These are phyloP conservation scores for Theropithecus gelada DNA, from an alignment of 2,113 vertebrate species.

Conservation along the genomic window DNA sequence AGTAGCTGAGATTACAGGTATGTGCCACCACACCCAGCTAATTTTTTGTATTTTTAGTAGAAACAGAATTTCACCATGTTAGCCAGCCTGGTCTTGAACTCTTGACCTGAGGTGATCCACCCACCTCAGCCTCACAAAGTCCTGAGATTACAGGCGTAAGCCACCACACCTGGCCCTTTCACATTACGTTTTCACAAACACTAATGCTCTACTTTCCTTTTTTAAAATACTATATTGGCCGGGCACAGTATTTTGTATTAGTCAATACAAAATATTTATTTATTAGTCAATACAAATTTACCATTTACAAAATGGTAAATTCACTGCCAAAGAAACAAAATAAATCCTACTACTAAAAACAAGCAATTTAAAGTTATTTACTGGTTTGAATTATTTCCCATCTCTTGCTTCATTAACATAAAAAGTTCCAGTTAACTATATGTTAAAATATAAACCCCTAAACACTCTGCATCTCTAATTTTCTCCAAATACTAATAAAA, in stretches of 20 bases:
- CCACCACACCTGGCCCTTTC: neutral
- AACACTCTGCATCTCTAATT: neutral
- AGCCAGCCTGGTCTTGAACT: no score
- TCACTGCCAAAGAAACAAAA: neutral
- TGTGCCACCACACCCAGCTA: no score
- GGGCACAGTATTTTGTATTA: no score
- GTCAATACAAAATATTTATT: no score
- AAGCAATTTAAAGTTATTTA: conserved; percentile 17
- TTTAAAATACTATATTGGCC: neutral
- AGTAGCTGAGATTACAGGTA: no score
- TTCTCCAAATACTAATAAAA: neutral
- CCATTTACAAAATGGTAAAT: neutral
- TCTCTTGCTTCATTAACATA: conserved; percentile 7
- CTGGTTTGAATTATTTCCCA: neutral
- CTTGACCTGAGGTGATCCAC: no score
- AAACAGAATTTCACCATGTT: no score
- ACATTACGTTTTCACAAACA: neutral
- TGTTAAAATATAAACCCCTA: conserved; percentile 31
- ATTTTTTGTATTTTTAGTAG: no score
- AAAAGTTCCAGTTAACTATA: conserved; percentile 35
- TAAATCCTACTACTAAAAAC: conserved; percentile 29
- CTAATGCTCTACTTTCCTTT: neutral
- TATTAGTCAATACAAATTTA: neutral
- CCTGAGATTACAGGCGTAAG: no score
- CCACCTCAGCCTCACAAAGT: no score